Evolutionary conservation across 2,113 vertebrate genomes (phyloP).

Genomic region (Felis catus): DNA sequence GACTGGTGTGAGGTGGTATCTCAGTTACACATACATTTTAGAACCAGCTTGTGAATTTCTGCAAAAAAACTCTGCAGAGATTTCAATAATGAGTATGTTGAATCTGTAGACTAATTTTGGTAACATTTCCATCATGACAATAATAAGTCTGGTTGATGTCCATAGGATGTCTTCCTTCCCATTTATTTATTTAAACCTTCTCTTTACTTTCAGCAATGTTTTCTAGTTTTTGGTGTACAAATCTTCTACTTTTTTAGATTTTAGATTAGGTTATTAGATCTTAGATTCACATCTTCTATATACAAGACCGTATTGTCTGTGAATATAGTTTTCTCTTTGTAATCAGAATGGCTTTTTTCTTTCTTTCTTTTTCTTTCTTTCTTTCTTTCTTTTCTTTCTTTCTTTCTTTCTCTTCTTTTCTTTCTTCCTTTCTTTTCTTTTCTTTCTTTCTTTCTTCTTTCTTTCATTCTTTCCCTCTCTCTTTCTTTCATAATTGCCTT

Average conservation of each 20-base stretch:
- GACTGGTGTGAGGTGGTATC: too few species aligned
- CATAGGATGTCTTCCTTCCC: not conserved
- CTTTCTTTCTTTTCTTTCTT: too few species aligned
- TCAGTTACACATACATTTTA: not conserved
- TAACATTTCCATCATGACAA: not conserved
- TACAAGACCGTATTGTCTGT: not conserved
- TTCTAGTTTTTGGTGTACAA: not conserved
- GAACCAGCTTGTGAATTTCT: not conserved
- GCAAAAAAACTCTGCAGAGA: not conserved
- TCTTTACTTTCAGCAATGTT: not conserved
- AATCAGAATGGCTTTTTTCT: not conserved
- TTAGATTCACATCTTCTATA: not conserved
- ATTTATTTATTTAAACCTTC: not conserved
- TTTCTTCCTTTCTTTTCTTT: not conserved
- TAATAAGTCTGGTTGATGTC: not conserved
- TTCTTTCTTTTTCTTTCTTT: too few species aligned
- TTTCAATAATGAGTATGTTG: not conserved
- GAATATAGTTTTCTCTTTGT: not conserved
- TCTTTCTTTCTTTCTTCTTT: too few species aligned
- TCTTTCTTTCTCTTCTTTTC: too few species aligned
- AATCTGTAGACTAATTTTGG: not conserved
- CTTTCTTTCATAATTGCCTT: not conserved
- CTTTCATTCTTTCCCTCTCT: not conserved
- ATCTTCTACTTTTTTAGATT: not conserved
- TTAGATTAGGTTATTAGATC: not conserved